Evolutionary conservation across 2,113 vertebrate genomes (phyloP).

Genomic region (Erpornis zantholeuca): DNA sequence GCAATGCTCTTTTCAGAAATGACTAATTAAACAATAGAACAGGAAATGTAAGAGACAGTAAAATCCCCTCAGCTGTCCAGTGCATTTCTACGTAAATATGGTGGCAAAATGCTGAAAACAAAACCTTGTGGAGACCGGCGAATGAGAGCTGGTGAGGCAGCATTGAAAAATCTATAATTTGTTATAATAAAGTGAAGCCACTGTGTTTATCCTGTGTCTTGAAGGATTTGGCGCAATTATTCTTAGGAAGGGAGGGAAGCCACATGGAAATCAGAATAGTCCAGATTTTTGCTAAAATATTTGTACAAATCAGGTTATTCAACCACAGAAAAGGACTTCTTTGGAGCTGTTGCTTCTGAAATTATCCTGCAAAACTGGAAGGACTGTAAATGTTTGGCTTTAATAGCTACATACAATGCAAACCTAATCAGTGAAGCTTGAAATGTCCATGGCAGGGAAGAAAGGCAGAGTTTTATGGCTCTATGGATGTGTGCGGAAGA

Average conservation of each 20-base stretch:
- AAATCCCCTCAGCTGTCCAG: conserved; percentile 26
- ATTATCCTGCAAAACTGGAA: conserved; percentile 64
- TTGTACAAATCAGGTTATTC: conserved; percentile 54
- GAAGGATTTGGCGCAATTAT: not conserved
- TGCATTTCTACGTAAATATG: not conserved
- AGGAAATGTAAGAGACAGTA: conserved; percentile 28
- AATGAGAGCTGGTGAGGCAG: not conserved
- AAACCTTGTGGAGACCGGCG: not conserved
- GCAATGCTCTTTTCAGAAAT: not conserved
- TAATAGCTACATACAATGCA: conserved; percentile 52
- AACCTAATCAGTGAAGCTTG: conserved; percentile 53
- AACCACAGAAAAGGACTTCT: not conserved
- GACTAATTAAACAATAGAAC: conserved; percentile 26
- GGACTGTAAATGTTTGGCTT: conserved; percentile 42
- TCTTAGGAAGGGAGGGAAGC: not conserved
- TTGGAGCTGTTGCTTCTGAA: conserved; percentile 22
- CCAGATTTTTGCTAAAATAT: conserved; percentile 36
- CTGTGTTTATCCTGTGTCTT: conserved; percentile 35
- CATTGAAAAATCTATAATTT: not conserved
- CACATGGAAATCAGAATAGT: not conserved
- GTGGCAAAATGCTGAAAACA: conserved; percentile 25
- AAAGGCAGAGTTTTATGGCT: conserved; percentile 43
- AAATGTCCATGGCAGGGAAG: not conserved
- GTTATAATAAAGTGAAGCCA: conserved; percentile 12
- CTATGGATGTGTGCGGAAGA: not conserved